These are phyloP conservation scores for Hylia prasina DNA, from an alignment of 2,113 vertebrate genomes.

Conservation along the genomic window DNA sequence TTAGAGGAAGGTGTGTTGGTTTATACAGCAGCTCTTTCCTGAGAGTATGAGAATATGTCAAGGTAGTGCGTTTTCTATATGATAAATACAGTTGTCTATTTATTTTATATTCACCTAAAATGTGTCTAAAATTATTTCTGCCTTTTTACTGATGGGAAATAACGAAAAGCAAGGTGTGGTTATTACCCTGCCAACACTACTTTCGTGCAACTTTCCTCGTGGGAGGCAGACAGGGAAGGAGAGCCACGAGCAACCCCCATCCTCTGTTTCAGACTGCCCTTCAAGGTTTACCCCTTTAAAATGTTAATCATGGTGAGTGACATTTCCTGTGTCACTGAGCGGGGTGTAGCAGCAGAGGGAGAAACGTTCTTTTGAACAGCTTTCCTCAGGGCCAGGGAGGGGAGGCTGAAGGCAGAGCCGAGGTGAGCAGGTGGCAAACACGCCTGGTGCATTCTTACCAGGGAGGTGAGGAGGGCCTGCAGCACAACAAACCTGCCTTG, in stretches of 20 bases:
- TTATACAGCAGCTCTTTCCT: conserved; percentile 25
- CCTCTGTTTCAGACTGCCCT: conserved; percentile 14
- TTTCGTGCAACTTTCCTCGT: background rate
- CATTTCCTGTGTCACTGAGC: background rate
- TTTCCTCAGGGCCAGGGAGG: background rate
- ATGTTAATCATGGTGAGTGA: conserved; percentile 21
- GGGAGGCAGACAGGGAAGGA: background rate
- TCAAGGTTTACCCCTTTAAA: conserved; percentile 38
- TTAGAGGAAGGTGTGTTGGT: background rate
- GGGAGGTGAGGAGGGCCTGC: background rate
- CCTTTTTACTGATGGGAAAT: background rate
- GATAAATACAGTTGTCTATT: background rate
- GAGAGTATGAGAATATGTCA: conserved; percentile 1
- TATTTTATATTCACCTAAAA: background rate
- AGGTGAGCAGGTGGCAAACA: background rate
- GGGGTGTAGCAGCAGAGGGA: background rate
- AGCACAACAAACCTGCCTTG: background rate
- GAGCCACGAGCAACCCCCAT: background rate
- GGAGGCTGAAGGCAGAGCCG: background rate
- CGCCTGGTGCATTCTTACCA: background rate
- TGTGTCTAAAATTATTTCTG: background rate
- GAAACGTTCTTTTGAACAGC: background rate
- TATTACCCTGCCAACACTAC: background rate
- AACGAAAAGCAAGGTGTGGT: background rate
- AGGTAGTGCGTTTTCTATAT: conserved; percentile 2